phyloP scores from a whole-genome alignment of 2,113 vertebrate species.

The Cryptotis parvus region DNA sequence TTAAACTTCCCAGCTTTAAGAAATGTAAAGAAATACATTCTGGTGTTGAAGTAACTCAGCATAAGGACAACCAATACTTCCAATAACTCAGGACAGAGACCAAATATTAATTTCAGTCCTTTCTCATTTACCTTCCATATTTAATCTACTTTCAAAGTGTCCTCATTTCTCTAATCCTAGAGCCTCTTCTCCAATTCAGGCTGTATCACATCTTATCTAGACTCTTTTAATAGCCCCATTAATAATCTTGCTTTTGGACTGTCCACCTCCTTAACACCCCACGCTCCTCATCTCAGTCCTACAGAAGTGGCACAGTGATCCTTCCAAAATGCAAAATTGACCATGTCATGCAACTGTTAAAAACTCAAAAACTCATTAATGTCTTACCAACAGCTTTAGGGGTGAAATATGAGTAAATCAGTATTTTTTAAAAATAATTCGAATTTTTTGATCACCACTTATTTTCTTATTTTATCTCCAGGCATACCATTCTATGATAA shows the following conservation, averaged over 20 bases:
- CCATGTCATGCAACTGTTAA: background rate
- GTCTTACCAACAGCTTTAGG: background rate
- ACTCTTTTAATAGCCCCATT: background rate
- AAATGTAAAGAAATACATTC: background rate
- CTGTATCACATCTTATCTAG: background rate
- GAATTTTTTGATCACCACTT: background rate
- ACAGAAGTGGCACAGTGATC: background rate
- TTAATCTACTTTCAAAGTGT: constrained; percentile 10
- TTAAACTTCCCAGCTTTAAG: background rate
- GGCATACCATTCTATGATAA: background rate
- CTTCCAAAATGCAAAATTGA: constrained; percentile 6
- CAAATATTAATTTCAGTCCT: background rate
- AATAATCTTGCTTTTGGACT: background rate
- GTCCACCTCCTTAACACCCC: background rate
- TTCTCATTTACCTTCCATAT: constrained; percentile 10
- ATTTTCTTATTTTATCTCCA: background rate
- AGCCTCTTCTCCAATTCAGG: background rate
- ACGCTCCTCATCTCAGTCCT: background rate
- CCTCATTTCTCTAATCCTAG: background rate
- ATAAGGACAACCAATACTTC: background rate
- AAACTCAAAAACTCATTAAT: background rate
- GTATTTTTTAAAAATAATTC: background rate
- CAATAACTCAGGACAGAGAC: background rate
- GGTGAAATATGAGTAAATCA: background rate
- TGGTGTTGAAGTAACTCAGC: background rate